These are phyloP conservation scores for Ammodytes dubius DNA, from an alignment of 2,113 vertebrate species.

Conservation along the genomic window DNA sequence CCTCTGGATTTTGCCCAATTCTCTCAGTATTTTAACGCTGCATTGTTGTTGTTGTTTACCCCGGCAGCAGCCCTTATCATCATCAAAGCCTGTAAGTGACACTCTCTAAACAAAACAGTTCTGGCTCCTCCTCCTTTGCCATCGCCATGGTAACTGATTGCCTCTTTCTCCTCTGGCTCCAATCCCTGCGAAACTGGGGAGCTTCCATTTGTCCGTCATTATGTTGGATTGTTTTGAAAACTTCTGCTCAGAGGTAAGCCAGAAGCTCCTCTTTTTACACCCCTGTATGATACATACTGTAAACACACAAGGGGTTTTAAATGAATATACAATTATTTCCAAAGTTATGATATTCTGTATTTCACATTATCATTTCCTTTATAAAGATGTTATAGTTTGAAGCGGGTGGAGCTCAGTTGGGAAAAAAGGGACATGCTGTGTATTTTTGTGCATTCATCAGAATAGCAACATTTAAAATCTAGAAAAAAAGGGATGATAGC, in stretches of 20 bases:
- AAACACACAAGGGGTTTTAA: not conserved
- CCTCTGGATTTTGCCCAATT: slow-evolving; percentile 50
- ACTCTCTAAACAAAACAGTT: slow-evolving; percentile 58
- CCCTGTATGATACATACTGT: not conserved
- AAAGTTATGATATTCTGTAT: not conserved
- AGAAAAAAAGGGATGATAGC: too few relatives aligned
- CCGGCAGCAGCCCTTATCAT: slow-evolving; percentile 67
- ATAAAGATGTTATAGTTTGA: not conserved
- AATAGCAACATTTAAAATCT: not conserved
- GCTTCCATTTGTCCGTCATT: slow-evolving; percentile 1
- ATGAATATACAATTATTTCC: not conserved
- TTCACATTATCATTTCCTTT: not conserved
- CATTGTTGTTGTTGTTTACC: slow-evolving; percentile 68
- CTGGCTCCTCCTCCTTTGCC: slow-evolving; percentile 23
- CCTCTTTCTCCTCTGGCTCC: slow-evolving; percentile 44
- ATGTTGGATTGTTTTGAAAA: slow-evolving; percentile 27
- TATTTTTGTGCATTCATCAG: not conserved
- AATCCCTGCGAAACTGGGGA: slow-evolving; percentile 25
- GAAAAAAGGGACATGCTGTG: not conserved
- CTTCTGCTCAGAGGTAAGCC: slow-evolving; percentile 3
- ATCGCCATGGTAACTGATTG: slow-evolving; percentile 75
- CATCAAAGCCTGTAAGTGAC: slow-evolving; percentile 75
- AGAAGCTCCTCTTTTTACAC: not conserved
- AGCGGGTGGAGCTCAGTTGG: not conserved
- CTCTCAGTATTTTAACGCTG: slow-evolving; percentile 55